A percentile compares a stretch with the other conserved stretches of the same genome.
These are phyloP conservation scores for Plecotus auritus DNA, from an alignment of 2,113 vertebrate genomes.

Conservation along the genomic window DNA sequence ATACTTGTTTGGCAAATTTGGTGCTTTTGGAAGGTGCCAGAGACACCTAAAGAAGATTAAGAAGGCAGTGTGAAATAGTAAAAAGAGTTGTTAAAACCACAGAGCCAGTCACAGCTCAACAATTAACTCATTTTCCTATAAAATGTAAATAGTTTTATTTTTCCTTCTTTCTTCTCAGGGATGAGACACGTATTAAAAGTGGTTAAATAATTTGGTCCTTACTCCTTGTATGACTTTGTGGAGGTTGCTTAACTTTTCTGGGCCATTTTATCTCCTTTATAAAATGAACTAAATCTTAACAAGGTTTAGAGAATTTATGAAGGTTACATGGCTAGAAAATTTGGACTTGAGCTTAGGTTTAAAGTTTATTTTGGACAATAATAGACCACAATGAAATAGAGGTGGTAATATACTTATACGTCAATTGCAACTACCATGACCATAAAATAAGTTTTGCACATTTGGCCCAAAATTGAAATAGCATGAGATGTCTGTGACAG, in stretches of 20 bases:
- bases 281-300: background rate
- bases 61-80: background rate
- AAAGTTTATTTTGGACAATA: slow-evolving; percentile 6
- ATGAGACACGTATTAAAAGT: background rate
- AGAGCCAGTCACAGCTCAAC: background rate
- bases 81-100: background rate
- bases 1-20: background rate
- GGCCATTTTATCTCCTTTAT: background rate
- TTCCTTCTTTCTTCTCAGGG: background rate
- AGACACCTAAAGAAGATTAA: background rate
- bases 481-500: background rate
- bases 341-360: background rate
- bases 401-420: background rate
- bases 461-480: background rate
- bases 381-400: background rate
- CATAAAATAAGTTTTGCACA: background rate
- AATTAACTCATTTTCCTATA: background rate
- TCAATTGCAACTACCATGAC: background rate
- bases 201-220: background rate
- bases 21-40: background rate
- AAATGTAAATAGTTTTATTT: background rate
- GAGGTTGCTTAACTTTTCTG: background rate
- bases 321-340: background rate
- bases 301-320: background rate
- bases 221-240: background rate